Percentiles rank a stretch among this genome's conserved stretches.
Conservation (phyloP, 2,888 invertebrate species). For the Leptopterna dolabrata region DNA sequence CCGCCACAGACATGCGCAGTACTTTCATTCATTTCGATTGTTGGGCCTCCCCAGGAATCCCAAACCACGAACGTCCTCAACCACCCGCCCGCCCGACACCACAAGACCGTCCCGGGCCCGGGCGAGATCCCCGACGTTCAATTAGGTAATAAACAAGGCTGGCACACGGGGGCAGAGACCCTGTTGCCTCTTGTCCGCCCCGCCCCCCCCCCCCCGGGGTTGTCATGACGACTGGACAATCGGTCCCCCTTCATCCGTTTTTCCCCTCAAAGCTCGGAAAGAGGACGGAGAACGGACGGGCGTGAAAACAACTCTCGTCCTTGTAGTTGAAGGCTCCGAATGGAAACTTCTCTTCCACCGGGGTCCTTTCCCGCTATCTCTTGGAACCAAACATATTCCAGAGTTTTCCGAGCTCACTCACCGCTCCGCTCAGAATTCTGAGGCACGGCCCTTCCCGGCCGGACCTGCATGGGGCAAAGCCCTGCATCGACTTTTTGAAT, state of each 20-base stretch:
- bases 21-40: too few relatives aligned
- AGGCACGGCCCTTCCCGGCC: too few relatives aligned
- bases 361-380: neutral
- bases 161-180: neutral
- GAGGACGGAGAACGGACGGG: neutral
- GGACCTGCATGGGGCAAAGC: too few relatives aligned
- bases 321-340: constrained; percentile 8
- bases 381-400: neutral
- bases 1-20: too few relatives aligned
- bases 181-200: constrained; percentile 19
- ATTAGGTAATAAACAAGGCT: constrained; percentile 37
- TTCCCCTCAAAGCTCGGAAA: neutral
- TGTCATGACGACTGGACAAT: constrained; percentile 42
- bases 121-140: constrained; percentile 14
- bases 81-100: too few relatives aligned
- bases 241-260: neutral
- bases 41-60: too few relatives aligned
- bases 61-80: too few relatives aligned
- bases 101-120: too few relatives aligned
- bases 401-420: too few relatives aligned
- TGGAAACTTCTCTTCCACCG: neutral
- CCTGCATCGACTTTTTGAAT: too few relatives aligned
- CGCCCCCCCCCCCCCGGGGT: neutral
- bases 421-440: too few relatives aligned
- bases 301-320: constrained; percentile 40